phyloP scores from a whole-genome alignment of 2,113 vertebrate species.

The Thryonomys swinderianus region DNA sequence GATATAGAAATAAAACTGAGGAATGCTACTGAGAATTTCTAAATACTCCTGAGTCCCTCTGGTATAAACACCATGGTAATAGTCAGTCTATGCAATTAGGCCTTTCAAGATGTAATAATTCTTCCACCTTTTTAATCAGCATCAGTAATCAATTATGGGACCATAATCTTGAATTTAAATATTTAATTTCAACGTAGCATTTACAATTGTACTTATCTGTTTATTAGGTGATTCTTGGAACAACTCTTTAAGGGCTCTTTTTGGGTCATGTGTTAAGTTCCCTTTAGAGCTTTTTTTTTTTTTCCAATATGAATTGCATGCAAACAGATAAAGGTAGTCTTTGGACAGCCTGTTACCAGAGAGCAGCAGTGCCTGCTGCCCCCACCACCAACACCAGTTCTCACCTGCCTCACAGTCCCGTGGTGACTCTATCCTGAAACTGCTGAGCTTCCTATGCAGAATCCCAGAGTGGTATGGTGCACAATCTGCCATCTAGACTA shows the following conservation, averaged over 20 bases:
- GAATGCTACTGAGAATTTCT: neutral
- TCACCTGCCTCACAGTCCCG: neutral
- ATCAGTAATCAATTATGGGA: neutral
- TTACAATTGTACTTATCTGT: neutral
- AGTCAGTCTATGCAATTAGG: neutral
- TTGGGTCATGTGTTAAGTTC: neutral
- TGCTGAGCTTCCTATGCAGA: neutral
- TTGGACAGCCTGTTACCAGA: neutral
- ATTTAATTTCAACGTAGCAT: neutral
- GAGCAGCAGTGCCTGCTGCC: neutral
- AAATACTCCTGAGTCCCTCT: neutral
- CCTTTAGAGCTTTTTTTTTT: neutral
- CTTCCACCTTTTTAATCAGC: neutral
- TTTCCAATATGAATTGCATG: neutral
- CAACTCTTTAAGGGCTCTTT: neutral
- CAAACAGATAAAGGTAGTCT: neutral
- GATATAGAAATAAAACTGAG: neutral
- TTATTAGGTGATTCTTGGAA: neutral
- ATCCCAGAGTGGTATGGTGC: no score
- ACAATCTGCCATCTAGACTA: neutral
- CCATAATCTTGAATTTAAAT: slow-evolving; percentile 1
- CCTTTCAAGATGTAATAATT: neutral
- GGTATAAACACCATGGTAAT: neutral
- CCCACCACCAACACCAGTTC: neutral
- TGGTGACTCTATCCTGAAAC: neutral